A percentile compares a stretch with the other conserved stretches of the same genome.
Conservation (phyloP, 1,140 invertebrate genomes). For the Battus philenor region DNA sequence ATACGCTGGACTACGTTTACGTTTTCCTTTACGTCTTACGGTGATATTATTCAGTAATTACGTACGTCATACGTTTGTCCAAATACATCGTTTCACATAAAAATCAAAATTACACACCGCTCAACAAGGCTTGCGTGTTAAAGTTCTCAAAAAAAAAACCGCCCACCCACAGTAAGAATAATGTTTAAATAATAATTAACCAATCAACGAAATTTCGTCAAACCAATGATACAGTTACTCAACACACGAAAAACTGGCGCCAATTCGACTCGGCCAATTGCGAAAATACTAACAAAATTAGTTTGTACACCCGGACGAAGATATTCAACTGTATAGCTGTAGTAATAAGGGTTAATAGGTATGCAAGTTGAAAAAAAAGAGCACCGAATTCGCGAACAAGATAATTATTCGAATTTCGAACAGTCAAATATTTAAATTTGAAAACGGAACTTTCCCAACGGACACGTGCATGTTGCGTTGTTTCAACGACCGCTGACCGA, state of each 20-base stretch:
- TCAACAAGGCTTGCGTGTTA: constrained; percentile 34
- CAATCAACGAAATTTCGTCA: constrained; percentile 57
- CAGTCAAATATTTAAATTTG: constrained; percentile 57
- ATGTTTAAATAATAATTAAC: constrained; percentile 40
- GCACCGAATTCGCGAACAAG: constrained; percentile 30
- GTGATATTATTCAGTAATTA: no score
- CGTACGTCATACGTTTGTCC: no score
- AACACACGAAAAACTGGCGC: constrained; percentile 46
- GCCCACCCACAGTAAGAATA: constrained; percentile 32
- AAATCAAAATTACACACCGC: no score
- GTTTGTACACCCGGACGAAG: no score
- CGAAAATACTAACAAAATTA: constrained; percentile 19
- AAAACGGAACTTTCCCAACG: constrained; percentile 39
- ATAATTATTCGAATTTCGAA: constrained; percentile 53
- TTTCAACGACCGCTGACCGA: constrained; percentile 19
- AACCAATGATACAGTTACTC: constrained; percentile 61
- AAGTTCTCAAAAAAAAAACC: constrained; percentile 32
- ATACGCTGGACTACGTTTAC: no score
- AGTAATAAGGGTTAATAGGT: background rate
- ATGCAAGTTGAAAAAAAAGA: no score
- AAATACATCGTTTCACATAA: no score
- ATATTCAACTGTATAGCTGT: no score
- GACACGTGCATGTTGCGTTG: constrained; percentile 26
- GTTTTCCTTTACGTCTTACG: no score
- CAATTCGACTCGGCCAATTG: constrained; percentile 24